These are phyloP conservation scores for Styela plicata DNA, from an alignment of 23 tunicate genomes.

Conservation along the genomic window DNA sequence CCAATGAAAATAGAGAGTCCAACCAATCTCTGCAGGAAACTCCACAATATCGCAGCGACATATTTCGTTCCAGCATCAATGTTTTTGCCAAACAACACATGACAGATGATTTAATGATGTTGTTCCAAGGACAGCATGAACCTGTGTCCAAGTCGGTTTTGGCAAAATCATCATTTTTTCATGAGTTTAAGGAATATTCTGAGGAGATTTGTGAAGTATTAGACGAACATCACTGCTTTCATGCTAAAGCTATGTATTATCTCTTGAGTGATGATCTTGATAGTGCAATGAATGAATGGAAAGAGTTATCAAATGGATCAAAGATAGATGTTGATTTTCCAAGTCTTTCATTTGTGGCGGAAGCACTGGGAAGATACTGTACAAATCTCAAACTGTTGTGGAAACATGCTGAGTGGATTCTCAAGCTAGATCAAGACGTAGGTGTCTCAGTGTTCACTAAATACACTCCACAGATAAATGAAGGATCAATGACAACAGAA, in stretches of 20 bases:
- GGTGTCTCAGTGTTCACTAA: constrained; percentile 56
- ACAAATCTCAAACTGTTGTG: constrained; percentile 32
- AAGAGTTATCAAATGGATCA: constrained; percentile 15
- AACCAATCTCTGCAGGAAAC: background rate
- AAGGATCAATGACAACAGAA: background rate
- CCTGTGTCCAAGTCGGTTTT: background rate
- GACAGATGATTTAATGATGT: constrained; percentile 1
- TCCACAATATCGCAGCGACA: background rate
- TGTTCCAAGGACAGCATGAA: constrained; percentile 14
- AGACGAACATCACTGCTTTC: constrained; percentile 43
- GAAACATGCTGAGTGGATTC: constrained; percentile 83
- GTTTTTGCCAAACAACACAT: constrained; percentile 21
- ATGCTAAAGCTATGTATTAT: constrained; percentile 44
- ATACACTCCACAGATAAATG: background rate
- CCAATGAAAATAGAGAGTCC: background rate
- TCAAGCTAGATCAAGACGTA: constrained; percentile 45
- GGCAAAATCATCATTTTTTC: background rate
- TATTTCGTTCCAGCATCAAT: background rate
- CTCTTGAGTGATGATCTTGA: constrained; percentile 35
- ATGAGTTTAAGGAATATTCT: background rate
- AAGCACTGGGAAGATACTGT: constrained; percentile 27
- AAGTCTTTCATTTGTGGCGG: constrained; percentile 61
- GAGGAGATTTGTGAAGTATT: constrained; percentile 13
- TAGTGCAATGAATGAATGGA: constrained; percentile 71
- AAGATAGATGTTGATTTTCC: constrained; percentile 61